Base-by-base conservation (phyloP, 2,888 invertebrate species). In the Eupsilia transversa region DNA sequence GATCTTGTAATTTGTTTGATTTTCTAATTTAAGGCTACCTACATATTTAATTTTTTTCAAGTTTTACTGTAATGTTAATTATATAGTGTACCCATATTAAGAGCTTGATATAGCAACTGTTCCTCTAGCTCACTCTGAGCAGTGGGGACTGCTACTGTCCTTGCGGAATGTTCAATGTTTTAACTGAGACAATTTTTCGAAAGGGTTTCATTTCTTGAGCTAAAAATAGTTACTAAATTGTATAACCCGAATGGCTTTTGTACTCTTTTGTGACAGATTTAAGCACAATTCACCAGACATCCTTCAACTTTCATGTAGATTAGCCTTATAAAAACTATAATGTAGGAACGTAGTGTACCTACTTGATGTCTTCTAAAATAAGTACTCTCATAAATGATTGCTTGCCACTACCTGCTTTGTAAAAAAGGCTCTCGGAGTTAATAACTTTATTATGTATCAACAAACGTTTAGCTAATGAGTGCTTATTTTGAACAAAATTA, bases 401-500 rank as follows among this genome's bases (percentile, higher is more conserved):
- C 57, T 54, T 41, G 20, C 20, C 43, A 77, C 38, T 72, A 63
- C 59, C 7, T 63, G 33, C 33, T 77, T 72, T 43, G 27, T 60
- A 46, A 81, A 72, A 86, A 76, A 52, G n/a, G 0, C 14, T 30
- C 33, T 64, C 35, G 41, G 14, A 27, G 35, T 70, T 46, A 74
- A 74, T 60, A 74, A 52, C 65, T 66, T 59, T 49, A 74, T 41
- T 33, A 64, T 54, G 60, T 64, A 73, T 80, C 67, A 70, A 60
- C 61, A 67, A 82, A 78, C 71, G 76, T 80, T 83, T 89, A 79
- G 68, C 54, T 67, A 75, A 72, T 72, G 54, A 67, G 54, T 84
- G 33, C 65, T 85, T 75, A 81, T 79, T 74, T 72, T 68, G 12
- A 38, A 67, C 76, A 63, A 86, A 86, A 86, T 86, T 70, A 77